Percentiles rank a stretch among this genome's conserved stretches.
Evolutionary conservation across 2,888 invertebrate genomes (phyloP).

Genomic region (Tuberolachnus salignus): DNA sequence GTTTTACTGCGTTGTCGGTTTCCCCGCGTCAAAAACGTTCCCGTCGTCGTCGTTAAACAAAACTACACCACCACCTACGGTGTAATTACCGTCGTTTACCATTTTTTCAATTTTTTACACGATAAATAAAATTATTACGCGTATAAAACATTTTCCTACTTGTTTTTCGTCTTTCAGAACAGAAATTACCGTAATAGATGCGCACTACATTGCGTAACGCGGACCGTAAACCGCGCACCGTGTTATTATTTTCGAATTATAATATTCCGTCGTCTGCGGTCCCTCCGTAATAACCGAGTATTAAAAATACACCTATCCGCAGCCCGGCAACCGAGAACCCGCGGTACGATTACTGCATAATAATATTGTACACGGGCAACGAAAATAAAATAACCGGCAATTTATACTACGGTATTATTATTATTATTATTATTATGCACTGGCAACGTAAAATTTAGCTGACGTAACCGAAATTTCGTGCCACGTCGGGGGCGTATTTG

Average conservation of each 20-base stretch:
- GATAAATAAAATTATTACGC: no score
- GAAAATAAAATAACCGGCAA: constrained; percentile 12
- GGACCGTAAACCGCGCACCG: background rate
- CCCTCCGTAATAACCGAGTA: constrained; percentile 2
- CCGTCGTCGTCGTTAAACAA: no score
- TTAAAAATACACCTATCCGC: background rate
- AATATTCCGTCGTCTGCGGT: constrained; percentile 17
- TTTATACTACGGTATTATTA: no score
- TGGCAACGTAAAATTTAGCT: background rate
- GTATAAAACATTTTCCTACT: no score
- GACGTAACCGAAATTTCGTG: no score
- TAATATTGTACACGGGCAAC: background rate
- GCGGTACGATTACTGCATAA: background rate
- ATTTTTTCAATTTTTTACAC: no score
- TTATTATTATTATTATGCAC: background rate
- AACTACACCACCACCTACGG: no score
- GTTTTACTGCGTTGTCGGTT: no score
- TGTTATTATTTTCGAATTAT: constrained; percentile 48
- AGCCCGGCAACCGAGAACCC: background rate
- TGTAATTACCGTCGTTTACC: no score
- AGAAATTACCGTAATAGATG: background rate
- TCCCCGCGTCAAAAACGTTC: no score
- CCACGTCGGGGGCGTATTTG: no score
- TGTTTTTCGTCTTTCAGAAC: no score
- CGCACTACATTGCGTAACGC: background rate